These are phyloP conservation scores for Lutra lutra DNA, from an alignment of 2,797 vertebrate species.

Conservation along the genomic window DNA sequence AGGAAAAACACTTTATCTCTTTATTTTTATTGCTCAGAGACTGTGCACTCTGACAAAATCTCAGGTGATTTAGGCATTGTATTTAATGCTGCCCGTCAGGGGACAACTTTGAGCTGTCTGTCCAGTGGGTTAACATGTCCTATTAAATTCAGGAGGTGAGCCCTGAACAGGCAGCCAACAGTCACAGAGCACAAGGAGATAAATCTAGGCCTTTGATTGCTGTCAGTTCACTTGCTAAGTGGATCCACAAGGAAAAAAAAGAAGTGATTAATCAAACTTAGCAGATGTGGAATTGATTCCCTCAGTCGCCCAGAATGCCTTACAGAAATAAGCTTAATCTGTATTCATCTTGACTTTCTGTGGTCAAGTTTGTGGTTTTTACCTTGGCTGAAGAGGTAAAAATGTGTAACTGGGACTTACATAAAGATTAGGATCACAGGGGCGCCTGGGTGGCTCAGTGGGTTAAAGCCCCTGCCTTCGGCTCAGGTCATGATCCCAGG, in stretches of 20 bases:
- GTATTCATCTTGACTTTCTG: slow-evolving; percentile 68
- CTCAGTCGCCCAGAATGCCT: slow-evolving; percentile 67
- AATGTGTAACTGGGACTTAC: not conserved
- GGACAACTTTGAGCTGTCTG: not conserved
- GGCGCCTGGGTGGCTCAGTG: no score
- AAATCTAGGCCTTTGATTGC: slow-evolving; percentile 75
- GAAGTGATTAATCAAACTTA: slow-evolving; percentile 78
- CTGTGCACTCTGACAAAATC: not conserved
- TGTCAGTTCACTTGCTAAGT: slow-evolving; percentile 70
- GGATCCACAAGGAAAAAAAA: slow-evolving; percentile 50
- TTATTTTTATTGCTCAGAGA: not conserved
- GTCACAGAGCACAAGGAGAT: slow-evolving; percentile 40
- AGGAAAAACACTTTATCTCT: not conserved
- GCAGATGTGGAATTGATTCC: slow-evolving; percentile 73
- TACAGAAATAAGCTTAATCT: slow-evolving; percentile 73
- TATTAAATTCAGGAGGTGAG: not conserved
- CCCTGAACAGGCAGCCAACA: slow-evolving; percentile 3
- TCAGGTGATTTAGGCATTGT: not conserved
- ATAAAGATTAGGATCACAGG: not conserved
- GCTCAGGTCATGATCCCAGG: no score
- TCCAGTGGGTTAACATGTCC: not conserved
- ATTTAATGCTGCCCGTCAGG: not conserved
- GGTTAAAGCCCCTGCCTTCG: no score
- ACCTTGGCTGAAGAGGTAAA: slow-evolving; percentile 51
- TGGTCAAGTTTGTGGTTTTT: slow-evolving; percentile 40